A percentile compares a stretch with the other conserved stretches of the same genome.
Conservation (phyloP, 2,888 invertebrate species). For the Luperina nickerlii region DNA sequence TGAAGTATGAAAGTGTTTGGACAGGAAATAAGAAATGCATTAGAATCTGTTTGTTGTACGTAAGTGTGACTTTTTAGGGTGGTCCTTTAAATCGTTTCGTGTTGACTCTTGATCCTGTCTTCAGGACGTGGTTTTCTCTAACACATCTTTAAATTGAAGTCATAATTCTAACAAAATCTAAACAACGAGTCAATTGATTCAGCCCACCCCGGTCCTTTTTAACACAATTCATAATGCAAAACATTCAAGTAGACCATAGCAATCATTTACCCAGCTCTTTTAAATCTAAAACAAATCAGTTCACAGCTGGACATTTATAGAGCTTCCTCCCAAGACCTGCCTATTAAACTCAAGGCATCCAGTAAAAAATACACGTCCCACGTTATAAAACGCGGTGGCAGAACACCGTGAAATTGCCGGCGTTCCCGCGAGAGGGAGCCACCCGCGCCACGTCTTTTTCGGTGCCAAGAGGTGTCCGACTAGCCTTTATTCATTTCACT, state of each 20-base stretch:
- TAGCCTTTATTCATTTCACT: slow-evolving; percentile 71
- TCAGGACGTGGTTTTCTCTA: background rate
- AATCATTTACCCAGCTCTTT: background rate
- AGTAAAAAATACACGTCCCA: slow-evolving; percentile 57
- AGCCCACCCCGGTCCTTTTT: background rate
- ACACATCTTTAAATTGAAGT: background rate
- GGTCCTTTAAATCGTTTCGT: background rate
- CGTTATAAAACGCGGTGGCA: slow-evolving; percentile 66
- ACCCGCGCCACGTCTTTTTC: slow-evolving; percentile 66
- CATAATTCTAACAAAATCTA: background rate
- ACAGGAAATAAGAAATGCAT: slow-evolving; percentile 54
- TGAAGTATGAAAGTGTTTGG: slow-evolving; percentile 43
- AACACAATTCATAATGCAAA: background rate
- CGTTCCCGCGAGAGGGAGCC: slow-evolving; percentile 59
- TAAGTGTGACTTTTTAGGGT: slow-evolving; percentile 7
- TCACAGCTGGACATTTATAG: slow-evolving; percentile 35
- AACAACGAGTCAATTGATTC: background rate
- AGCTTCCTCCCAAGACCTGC: slow-evolving; percentile 52
- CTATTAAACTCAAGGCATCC: slow-evolving; percentile 62
- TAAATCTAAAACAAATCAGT: slow-evolving; percentile 48
- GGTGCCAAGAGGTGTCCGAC: slow-evolving; percentile 65
- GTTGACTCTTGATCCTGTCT: background rate
- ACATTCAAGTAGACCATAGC: background rate
- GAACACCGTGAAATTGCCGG: slow-evolving; percentile 73
- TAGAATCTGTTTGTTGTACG: slow-evolving; percentile 46